Evolutionary conservation across 1,140 invertebrate genomes (phyloP).

Genomic region (Ceratina australensis): DNA sequence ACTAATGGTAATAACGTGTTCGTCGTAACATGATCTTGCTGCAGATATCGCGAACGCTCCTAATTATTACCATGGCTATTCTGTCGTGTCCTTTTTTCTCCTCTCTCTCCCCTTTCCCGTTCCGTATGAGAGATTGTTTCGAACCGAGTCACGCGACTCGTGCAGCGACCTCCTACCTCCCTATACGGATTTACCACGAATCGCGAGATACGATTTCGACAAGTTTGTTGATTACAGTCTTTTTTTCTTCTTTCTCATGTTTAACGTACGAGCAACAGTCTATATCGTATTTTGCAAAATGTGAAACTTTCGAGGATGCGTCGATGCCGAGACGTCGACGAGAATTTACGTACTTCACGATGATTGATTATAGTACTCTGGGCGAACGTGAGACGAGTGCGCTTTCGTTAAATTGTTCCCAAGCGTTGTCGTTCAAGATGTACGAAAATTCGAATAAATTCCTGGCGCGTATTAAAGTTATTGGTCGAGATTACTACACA

Average conservation of each 20-base stretch:
- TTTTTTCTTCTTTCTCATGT: background rate
- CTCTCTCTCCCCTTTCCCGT: background rate
- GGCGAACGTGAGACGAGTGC: constrained; percentile 29
- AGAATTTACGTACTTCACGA: background rate
- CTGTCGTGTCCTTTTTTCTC: background rate
- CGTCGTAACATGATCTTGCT: constrained; percentile 8
- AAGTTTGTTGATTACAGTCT: constrained; percentile 31
- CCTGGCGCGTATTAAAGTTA: constrained; percentile 20
- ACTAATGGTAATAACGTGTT: constrained; percentile 24
- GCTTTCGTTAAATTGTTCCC: constrained; percentile 40
- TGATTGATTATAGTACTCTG: background rate
- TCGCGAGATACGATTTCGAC: constrained; percentile 4
- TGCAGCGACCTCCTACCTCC: constrained; percentile 1
- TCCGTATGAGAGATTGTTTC: constrained; percentile 8
- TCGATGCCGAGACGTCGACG: background rate
- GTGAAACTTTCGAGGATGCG: background rate
- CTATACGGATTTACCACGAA: background rate
- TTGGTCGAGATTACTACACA: constrained; percentile 44
- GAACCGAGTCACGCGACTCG: constrained; percentile 33
- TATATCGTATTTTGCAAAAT: constrained; percentile 5
- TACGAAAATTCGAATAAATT: constrained; percentile 26
- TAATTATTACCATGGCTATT: constrained; percentile 29
- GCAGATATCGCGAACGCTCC: constrained; percentile 10
- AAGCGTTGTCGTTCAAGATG: constrained; percentile 16
- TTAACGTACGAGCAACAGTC: constrained; percentile 3